Percentiles rank a stretch among this genome's conserved stretches.
Conservation (phyloP, 2,888 invertebrate genomes). For the Tipula helvola region DNA sequence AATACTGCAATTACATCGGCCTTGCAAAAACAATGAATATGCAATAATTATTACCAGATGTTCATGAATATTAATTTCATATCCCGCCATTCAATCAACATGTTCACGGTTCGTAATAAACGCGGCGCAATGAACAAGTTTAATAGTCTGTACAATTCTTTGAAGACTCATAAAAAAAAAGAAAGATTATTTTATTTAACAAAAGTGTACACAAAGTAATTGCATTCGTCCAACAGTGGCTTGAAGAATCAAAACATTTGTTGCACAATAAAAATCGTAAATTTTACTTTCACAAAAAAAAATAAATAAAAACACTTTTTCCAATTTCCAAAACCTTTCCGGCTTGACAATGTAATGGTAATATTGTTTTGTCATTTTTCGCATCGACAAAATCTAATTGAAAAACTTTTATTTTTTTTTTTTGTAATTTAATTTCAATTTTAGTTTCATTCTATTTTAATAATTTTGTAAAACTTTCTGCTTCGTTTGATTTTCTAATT, state of each 20-base stretch:
- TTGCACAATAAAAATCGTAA: not conserved
- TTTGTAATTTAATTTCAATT: not conserved
- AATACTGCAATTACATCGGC: not conserved
- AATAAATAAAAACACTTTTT: not conserved
- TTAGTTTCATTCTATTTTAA: not conserved
- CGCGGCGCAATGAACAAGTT: not conserved
- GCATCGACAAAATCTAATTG: not conserved
- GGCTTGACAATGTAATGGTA: not conserved
- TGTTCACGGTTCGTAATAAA: not conserved
- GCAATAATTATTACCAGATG: not conserved
- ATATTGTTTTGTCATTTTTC: not conserved
- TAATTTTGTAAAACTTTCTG: not conserved
- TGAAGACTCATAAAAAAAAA: not conserved
- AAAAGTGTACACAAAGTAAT: not conserved
- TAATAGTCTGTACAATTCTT: not conserved
- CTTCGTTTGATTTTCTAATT: not conserved
- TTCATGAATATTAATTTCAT: not conserved
- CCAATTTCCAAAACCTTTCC: not conserved
- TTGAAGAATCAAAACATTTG: not conserved
- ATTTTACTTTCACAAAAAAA: not conserved
- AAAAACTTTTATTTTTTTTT: not conserved
- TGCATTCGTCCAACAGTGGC: not conserved
- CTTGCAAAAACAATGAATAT: not conserved
- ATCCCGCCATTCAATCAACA: not conserved
- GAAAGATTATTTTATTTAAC: not conserved